A percentile compares a stretch with the other conserved stretches of the same genome.
Evolutionary conservation across 2,113 vertebrate species (phyloP).

Genomic region (Butorides virescens): DNA sequence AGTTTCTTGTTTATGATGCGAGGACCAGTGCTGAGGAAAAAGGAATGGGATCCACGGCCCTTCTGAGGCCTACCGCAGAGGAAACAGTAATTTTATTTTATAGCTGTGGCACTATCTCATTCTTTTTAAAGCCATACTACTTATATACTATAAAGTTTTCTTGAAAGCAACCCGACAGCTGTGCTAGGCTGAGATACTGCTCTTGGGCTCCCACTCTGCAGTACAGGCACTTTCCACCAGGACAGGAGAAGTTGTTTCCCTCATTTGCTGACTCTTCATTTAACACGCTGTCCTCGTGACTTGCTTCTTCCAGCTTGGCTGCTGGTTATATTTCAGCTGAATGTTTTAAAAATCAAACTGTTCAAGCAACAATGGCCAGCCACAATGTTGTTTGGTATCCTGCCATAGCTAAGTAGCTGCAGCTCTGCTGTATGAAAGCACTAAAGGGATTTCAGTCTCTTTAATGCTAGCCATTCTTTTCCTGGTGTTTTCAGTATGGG

Average conservation of each 20-base stretch:
- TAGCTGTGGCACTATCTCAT: neutral
- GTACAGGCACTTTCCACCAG: neutral
- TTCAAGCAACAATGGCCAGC: constrained; percentile 61
- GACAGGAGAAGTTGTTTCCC: neutral
- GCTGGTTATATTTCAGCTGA: neutral
- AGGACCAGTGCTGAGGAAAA: neutral
- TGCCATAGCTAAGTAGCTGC: constrained; percentile 57
- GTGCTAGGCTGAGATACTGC: neutral
- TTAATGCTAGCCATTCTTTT: constrained; percentile 39
- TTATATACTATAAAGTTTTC: neutral
- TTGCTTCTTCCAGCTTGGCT: constrained; percentile 20
- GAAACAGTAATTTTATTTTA: neutral
- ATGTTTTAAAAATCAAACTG: constrained; percentile 69
- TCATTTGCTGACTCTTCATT: constrained; percentile 29
- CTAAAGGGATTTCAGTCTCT: constrained; percentile 15
- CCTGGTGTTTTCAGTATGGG: constrained; percentile 18
- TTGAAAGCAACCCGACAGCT: neutral
- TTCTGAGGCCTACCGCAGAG: neutral
- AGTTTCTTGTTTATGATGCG: neutral
- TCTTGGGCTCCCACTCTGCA: neutral
- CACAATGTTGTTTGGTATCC: constrained; percentile 48
- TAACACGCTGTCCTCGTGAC: neutral
- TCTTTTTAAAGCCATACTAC: neutral
- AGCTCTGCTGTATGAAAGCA: constrained; percentile 19
- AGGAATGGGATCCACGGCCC: neutral